Conservation (phyloP, 2,113 vertebrate genomes). For the Sprattus sprattus region DNA sequence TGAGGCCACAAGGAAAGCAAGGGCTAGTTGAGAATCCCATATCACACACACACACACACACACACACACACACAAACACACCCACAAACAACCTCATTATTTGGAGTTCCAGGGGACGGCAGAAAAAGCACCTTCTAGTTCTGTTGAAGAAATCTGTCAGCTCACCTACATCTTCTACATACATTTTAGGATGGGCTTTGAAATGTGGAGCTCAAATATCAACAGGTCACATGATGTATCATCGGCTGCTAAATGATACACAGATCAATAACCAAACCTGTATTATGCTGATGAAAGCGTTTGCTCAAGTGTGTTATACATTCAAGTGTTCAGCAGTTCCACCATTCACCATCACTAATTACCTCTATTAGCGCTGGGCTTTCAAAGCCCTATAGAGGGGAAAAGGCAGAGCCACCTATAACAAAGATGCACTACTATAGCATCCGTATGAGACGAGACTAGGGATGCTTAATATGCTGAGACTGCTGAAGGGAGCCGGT, state of each 20-base stretch:
- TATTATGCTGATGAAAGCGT: constrained; percentile 1
- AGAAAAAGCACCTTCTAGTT: neutral
- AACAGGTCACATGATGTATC: neutral
- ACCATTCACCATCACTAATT: neutral
- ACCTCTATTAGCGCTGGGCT: neutral
- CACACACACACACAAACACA: neutral
- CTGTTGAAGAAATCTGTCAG: neutral
- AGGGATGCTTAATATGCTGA: neutral
- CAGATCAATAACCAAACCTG: neutral
- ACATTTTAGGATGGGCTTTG: neutral
- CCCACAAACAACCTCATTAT: constrained; percentile 11
- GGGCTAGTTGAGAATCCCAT: neutral
- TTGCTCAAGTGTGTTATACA: neutral
- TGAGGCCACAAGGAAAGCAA: constrained; percentile 24
- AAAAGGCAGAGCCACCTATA: neutral
- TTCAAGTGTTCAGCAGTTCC: neutral
- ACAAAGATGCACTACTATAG: neutral
- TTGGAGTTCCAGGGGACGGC: neutral
- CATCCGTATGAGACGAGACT: neutral
- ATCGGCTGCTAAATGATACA: neutral
- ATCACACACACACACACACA: constrained; percentile 12
- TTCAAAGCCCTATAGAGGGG: neutral
- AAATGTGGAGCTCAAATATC: neutral
- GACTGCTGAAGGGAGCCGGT: neutral
- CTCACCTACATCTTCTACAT: neutral